A percentile compares a stretch with the other conserved stretches of the same genome.
These are phyloP conservation scores for Oncorhynchus nerka DNA, from an alignment of 2,113 vertebrate genomes.

Conservation along the genomic window DNA sequence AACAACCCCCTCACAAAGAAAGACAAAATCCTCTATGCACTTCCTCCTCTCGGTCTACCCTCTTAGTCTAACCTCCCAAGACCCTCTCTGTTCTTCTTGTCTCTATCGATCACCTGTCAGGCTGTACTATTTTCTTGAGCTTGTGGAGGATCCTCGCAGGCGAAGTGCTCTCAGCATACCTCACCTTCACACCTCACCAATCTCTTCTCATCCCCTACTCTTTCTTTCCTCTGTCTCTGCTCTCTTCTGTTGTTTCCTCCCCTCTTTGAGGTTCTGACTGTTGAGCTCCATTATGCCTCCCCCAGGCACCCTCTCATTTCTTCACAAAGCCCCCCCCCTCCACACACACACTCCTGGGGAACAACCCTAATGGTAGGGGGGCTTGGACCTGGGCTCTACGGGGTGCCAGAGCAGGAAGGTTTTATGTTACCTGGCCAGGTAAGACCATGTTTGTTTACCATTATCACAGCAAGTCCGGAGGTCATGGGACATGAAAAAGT, in stretches of 20 bases:
- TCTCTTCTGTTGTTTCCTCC: not conserved
- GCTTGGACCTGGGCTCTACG: slow-evolving; percentile 42
- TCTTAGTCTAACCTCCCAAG: too few relatives aligned
- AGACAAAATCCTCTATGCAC: too few relatives aligned
- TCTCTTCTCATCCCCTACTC: slow-evolving; percentile 59
- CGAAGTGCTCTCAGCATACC: slow-evolving; percentile 26
- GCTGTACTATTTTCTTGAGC: too few relatives aligned
- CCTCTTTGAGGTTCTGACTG: slow-evolving; percentile 44
- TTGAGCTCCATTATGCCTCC: slow-evolving; percentile 16
- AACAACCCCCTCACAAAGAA: too few relatives aligned
- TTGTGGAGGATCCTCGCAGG: not conserved
- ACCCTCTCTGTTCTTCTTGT: not conserved
- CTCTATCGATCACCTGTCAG: slow-evolving; percentile 44
- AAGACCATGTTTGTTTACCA: slow-evolving; percentile 78
- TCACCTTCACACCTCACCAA: slow-evolving; percentile 63
- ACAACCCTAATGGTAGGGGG: slow-evolving; percentile 38
- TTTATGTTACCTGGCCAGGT: slow-evolving; percentile 77
- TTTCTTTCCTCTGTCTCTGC: not conserved
- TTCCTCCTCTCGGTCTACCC: too few relatives aligned
- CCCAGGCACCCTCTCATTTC: slow-evolving; percentile 1
- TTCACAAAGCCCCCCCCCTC: slow-evolving; percentile 14
- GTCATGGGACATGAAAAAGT: slow-evolving; percentile 57
- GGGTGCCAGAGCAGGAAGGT: slow-evolving; percentile 58
- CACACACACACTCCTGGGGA: slow-evolving; percentile 30
- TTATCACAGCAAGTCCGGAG: slow-evolving; percentile 43